phyloP scores from a whole-genome alignment of 2,113 vertebrate genomes.

The Urocynchramus pylzowi region DNA sequence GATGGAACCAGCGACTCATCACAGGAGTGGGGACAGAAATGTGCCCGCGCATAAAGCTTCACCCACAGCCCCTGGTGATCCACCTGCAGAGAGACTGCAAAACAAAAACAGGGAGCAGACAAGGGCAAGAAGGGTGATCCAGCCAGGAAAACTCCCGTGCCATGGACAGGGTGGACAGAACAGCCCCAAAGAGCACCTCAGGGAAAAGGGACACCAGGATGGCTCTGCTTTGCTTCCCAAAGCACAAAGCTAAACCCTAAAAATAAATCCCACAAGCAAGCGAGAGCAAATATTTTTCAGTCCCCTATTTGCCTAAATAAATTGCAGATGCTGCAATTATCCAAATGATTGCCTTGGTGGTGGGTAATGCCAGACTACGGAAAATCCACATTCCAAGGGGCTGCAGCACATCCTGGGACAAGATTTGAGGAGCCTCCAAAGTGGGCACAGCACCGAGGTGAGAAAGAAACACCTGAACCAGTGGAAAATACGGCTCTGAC shows the following conservation, averaged over 20 bases:
- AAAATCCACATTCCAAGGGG: neutral
- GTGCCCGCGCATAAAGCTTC: neutral
- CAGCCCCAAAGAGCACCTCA: neutral
- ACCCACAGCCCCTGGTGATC: neutral
- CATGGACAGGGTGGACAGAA: fast-evolving
- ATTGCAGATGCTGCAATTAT: neutral
- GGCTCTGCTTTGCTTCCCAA: neutral
- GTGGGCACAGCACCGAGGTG: neutral
- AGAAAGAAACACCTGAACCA: neutral
- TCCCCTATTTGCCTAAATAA: neutral
- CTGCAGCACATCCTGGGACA: neutral
- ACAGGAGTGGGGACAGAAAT: neutral
- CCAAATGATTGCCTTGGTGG: neutral
- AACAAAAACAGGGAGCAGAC: neutral
- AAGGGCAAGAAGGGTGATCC: neutral
- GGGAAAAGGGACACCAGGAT: neutral
- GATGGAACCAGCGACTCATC: neutral
- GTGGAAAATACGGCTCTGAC: neutral
- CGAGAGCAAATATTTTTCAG: neutral
- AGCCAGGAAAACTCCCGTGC: fast-evolving
- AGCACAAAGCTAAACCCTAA: neutral
- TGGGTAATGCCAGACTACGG: neutral
- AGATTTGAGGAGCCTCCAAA: neutral
- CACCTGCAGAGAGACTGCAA: fast-evolving
- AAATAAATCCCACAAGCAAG: neutral